These are phyloP conservation scores for Poicephalus meyeri DNA, from an alignment of 2,113 vertebrate genomes.

Conservation along the genomic window DNA sequence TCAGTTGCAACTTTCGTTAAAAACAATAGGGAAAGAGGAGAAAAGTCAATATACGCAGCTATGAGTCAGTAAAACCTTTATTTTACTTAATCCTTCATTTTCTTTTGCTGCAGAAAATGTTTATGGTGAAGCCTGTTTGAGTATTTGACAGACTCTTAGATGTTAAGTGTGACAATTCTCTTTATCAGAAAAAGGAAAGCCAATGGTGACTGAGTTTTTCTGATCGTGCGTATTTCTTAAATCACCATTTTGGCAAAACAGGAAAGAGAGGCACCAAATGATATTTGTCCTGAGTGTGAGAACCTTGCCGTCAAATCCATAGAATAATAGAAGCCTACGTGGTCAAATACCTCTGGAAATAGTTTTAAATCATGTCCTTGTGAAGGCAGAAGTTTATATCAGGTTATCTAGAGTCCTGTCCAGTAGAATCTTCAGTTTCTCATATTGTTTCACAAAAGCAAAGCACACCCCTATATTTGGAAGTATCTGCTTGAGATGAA, in stretches of 20 bases:
- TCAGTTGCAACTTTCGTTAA: neutral
- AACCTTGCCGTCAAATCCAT: neutral
- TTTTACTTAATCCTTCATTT: neutral
- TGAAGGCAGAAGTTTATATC: neutral
- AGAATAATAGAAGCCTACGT: accelerated
- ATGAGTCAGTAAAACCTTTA: neutral
- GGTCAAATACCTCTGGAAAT: neutral
- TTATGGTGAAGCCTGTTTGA: neutral
- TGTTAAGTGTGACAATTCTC: neutral
- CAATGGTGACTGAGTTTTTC: neutral
- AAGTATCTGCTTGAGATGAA: neutral
- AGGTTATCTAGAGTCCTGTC: neutral
- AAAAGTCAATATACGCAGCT: neutral
- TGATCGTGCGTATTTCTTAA: neutral
- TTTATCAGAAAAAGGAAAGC: neutral
- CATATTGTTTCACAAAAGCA: neutral
- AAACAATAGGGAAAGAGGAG: neutral
- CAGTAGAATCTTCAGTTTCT: neutral
- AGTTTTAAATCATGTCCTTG: neutral
- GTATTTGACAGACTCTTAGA: neutral
- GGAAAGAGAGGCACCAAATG: neutral
- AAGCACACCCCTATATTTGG: neutral
- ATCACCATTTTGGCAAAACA: neutral
- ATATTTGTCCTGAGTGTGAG: neutral
- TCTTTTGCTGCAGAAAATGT: neutral